phyloP scores from a whole-genome alignment of 2,113 vertebrate species.

The Spermophilus dauricus region DNA sequence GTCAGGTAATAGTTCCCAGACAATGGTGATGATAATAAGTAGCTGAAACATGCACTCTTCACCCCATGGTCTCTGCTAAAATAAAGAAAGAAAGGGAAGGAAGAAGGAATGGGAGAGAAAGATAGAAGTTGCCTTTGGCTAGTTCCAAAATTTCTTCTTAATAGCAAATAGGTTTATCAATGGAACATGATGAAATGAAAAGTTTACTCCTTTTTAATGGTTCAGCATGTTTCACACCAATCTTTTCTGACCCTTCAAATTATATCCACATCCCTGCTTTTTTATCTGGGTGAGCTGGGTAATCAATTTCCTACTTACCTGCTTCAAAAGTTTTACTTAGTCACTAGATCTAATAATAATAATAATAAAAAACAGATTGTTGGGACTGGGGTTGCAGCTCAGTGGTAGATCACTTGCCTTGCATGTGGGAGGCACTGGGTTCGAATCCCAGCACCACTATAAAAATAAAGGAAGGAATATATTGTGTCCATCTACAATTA shows the following conservation, averaged over 20 bases:
- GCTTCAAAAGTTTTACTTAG: neutral
- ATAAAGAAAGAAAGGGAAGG: too few species aligned
- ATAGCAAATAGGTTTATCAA: neutral
- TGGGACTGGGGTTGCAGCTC: too few species aligned
- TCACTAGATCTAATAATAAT: neutral
- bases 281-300: neutral
- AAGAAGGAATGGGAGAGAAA: neutral
- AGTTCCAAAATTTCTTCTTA: neutral
- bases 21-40: neutral
- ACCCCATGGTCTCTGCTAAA: neutral
- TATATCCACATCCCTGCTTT: neutral
- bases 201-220: neutral
- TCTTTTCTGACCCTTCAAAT: neutral
- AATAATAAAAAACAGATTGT: too few species aligned
- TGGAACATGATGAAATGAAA: neutral
- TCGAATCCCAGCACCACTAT: too few species aligned
- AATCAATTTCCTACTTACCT: neutral
- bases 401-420: too few species aligned
- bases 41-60: neutral
- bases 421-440: too few species aligned
- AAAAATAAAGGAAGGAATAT: too few species aligned
- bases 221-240: conserved; percentile 7
- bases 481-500: too few species aligned
- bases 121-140: neutral
- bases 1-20: neutral